Base-by-base conservation (phyloP, 2,888 invertebrate genomes). In the Cyrtodaria siliqua region DNA sequence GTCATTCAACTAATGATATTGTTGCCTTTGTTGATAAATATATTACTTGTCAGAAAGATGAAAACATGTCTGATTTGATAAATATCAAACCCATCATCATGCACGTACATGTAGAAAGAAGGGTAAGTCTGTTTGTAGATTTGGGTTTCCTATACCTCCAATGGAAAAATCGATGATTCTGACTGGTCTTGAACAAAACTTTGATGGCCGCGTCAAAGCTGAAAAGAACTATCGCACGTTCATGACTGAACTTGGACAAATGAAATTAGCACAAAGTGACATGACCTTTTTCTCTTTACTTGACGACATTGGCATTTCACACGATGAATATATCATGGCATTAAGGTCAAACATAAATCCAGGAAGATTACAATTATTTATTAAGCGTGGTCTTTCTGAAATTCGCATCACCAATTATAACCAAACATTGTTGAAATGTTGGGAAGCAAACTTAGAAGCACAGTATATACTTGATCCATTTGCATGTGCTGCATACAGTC, bases 371-470 rank as follows among this genome's bases (percentile, higher is more conserved):
- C 27, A 75, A 56, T 53, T 81, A 12, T 79, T 83, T 42, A 44
- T 79, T 1, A 73, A 79, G 38, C 44, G 76, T 20, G 1, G 44
- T 20, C n/a, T 57, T 12, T 20, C 23, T 23, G 79, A 82, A 60
- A 52, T 56, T 6, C 50, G 82, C 47, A 61, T 84, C 2, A 84
- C 82, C 57, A 67, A 55, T 18, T 84, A 84, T 26, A 84, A 82
- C 38, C 57, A 27, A 38, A 56, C 42, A n/a, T 60, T 80, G 27
- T 24, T 80, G 14, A 71, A 60, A 55, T 66, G 47, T 38, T 82
- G 76, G 76, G 20, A 66, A 40, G 79, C 84, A 14, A 83, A 84
- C 60, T 73, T 80, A 72, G 82, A 70, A 33, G 6, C 16, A 9
- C 44, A 16, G 44, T 16, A 4, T 44, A 44, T 44, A 44, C 20